Base-by-base conservation (phyloP, 2,113 vertebrate species). In the Platycercus adscitus region DNA sequence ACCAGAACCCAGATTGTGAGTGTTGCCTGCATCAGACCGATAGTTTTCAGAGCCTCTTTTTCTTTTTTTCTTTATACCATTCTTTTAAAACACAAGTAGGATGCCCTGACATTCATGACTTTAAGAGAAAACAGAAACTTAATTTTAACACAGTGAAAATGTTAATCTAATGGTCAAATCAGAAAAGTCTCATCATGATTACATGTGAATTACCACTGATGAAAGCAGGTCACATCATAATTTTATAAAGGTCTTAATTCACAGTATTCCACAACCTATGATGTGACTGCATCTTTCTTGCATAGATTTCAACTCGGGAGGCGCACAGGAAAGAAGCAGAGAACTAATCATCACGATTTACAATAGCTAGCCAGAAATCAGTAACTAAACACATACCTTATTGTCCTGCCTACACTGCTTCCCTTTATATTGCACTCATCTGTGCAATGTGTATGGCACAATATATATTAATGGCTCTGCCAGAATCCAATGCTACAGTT, bases 281-380 rank as follows among this genome's bases (percentile, higher is more conserved):
- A 60, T 39, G 20, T 3, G 1, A 63, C 58, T 23, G 7, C 4
- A 8, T 46, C 31, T 75, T 78, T 49, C 50, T 39, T 53, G 43
- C 39, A 29, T 26, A 73, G 4, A 61, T 19, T 70, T 63, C 37
- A 70, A 0, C 2, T 6, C 39, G 68, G 50, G 76, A 47, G 25
- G 10, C 5, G 39, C 19, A 17, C 8, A 17, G 60, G 18, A 63
- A 63, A 50, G 50, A 15, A 63, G 53, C 55, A 47, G 31, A 81
- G 28, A 29, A 26, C 7, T 15, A 31, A 29, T 5, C 10, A 44
- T 0, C 9, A 2, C 0, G 1, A 20, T 11, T 9, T 3, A 31
- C 23, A 61, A 35, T 1, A 50, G 78, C 20, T 8, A 3, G 28
- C 39, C 52, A 58, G 65, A 55, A 35, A 26, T 2, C 13, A 31